Conservation (phyloP, 2,113 vertebrate genomes). For the Butastur rufipennis region DNA sequence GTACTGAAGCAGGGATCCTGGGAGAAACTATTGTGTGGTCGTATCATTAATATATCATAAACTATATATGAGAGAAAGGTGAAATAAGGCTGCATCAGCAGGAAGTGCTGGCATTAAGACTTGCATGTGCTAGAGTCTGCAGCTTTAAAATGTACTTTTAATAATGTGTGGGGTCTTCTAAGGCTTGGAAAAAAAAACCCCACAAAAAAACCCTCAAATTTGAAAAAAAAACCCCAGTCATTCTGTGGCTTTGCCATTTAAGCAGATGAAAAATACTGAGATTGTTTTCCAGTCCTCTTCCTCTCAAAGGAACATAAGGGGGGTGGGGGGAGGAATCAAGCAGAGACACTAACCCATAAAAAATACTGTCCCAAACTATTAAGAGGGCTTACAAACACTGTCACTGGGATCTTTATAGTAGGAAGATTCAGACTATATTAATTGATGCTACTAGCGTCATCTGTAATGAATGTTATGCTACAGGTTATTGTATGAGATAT, state of each 20-base stretch:
- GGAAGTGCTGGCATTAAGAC: slow-evolving; percentile 46
- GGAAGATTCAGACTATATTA: neutral
- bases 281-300: neutral
- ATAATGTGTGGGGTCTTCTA: neutral
- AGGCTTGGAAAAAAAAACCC: neutral
- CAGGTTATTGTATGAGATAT: neutral
- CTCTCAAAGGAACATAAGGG: neutral
- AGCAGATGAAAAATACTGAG: slow-evolving; percentile 33
- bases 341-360: neutral
- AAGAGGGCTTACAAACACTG: slow-evolving; percentile 2
- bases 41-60: neutral
- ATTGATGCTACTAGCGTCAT: neutral
- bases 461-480: neutral
- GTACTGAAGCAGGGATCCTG: slow-evolving; percentile 59
- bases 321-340: neutral
- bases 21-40: slow-evolving; percentile 10
- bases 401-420: neutral
- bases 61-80: neutral
- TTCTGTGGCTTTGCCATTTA: slow-evolving; percentile 23
- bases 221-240: neutral
- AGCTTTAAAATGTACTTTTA: slow-evolving; percentile 5
- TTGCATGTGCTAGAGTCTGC: slow-evolving; percentile 52
- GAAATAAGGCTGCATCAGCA: slow-evolving; percentile 30
- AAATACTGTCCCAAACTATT: neutral
- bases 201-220: neutral